These are phyloP conservation scores for Platygyra sinensis DNA, from an alignment of 64 coral and sea anemone species.

Conservation along the genomic window DNA sequence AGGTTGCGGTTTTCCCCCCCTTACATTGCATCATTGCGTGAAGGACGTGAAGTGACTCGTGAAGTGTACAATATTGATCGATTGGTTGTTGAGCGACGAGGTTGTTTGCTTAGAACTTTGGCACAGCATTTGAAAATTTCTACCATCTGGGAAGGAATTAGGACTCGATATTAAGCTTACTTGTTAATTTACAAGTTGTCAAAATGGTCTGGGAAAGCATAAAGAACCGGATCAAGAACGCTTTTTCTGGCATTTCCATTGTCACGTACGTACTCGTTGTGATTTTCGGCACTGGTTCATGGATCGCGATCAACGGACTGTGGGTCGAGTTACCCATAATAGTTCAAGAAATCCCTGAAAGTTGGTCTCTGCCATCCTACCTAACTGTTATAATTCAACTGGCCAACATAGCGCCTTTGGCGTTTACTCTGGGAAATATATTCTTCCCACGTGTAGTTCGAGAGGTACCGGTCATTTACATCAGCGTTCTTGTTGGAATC, in stretches of 20 bases:
- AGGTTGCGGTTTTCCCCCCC: too few relatives aligned
- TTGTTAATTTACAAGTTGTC: not conserved
- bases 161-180: not conserved
- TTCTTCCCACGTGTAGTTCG: slow-evolving; percentile 71
- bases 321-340: slow-evolving; percentile 97
- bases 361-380: slow-evolving; percentile 89
- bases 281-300: slow-evolving; percentile 85
- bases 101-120: not conserved
- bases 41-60: too few relatives aligned
- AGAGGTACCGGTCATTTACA: slow-evolving; percentile 70
- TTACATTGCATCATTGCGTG: too few relatives aligned
- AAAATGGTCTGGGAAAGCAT: slow-evolving; percentile 29
- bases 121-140: not conserved
- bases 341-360: slow-evolving; percentile 94
- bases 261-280: slow-evolving; percentile 79
- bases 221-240: slow-evolving; percentile 37
- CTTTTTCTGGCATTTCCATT: slow-evolving; percentile 52
- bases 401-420: slow-evolving; percentile 89
- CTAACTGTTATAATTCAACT: slow-evolving; percentile 93
- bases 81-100: too few relatives aligned
- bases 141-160: not conserved
- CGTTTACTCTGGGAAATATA: slow-evolving; percentile 79
- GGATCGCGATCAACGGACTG: slow-evolving; percentile 92
- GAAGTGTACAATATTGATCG: too few relatives aligned
- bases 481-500: slow-evolving; percentile 44